Conservation (phyloP, 2,797 vertebrate species). For the Lerista edwardsae region DNA sequence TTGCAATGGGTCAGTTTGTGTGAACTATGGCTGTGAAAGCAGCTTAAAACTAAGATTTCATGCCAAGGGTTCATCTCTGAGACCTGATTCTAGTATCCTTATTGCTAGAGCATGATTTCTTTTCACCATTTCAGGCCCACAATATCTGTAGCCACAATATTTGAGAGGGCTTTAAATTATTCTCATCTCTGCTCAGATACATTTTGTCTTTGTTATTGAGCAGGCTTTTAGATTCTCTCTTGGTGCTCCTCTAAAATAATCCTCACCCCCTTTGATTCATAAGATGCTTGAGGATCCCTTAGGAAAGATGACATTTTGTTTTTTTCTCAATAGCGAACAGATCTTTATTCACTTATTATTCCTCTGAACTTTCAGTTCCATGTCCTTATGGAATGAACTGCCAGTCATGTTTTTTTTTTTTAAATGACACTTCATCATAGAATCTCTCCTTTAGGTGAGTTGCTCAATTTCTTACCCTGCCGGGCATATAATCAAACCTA, state of each 20-base stretch:
- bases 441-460: slow-evolving; percentile 53
- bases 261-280: slow-evolving; percentile 10
- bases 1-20: not conserved
- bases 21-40: not conserved
- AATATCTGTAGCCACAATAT: not conserved
- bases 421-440: slow-evolving; percentile 51
- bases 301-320: slow-evolving; percentile 60
- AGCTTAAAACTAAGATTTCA: not conserved
- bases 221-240: not conserved
- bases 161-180: slow-evolving; percentile 27
- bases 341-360: slow-evolving; percentile 64
- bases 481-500: slow-evolving; percentile 41
- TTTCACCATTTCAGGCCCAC: not conserved
- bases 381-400: slow-evolving; percentile 59
- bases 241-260: slow-evolving; percentile 39
- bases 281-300: slow-evolving; percentile 27
- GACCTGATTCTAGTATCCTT: not conserved
- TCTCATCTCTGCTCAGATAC: not conserved
- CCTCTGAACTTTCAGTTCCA: slow-evolving; percentile 53
- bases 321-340: slow-evolving; percentile 57
- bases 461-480: slow-evolving; percentile 44
- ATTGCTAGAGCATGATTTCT: not conserved
- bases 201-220: slow-evolving; percentile 11
- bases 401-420: slow-evolving; percentile 56
- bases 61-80: too few relatives aligned